Evolutionary conservation across 2,888 invertebrate species (phyloP).

Genomic region (Papilio demoleus): DNA sequence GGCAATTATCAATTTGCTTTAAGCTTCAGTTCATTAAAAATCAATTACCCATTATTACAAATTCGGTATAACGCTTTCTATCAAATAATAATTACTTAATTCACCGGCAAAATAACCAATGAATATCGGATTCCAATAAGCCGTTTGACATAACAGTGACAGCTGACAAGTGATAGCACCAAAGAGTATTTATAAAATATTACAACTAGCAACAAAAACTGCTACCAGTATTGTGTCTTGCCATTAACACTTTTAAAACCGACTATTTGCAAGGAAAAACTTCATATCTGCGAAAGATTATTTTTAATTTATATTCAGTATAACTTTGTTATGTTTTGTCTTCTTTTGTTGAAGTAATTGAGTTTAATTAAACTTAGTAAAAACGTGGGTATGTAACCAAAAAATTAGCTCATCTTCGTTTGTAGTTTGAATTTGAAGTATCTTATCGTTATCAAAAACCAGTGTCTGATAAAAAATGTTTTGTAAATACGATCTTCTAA

Average conservation of each 20-base stretch:
- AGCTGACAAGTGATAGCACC: not conserved
- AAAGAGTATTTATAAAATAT: too few relatives aligned
- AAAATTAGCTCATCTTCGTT: not conserved
- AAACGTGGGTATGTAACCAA: not conserved
- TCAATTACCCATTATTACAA: conserved; percentile 25
- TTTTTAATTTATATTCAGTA: too few relatives aligned
- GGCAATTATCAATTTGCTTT: not conserved
- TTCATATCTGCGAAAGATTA: too few relatives aligned
- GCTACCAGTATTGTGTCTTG: not conserved
- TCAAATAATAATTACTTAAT: not conserved
- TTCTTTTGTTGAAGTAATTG: not conserved
- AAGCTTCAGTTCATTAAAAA: not conserved
- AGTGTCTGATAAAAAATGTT: conserved; percentile 28
- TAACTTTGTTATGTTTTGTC: too few relatives aligned
- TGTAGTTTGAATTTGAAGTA: conserved; percentile 5
- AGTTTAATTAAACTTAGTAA: not conserved
- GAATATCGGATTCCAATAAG: conserved; percentile 1
- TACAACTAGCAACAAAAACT: conserved; percentile 5
- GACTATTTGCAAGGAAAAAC: too few relatives aligned
- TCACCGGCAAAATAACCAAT: conserved; percentile 23
- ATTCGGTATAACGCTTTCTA: not conserved
- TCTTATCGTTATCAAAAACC: conserved; percentile 23
- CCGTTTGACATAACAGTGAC: conserved; percentile 22
- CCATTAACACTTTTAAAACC: not conserved
- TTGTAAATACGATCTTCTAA: conserved; percentile 17